Evolutionary conservation across 2,113 vertebrate genomes (phyloP).

Genomic region (Pluvialis apricaria): DNA sequence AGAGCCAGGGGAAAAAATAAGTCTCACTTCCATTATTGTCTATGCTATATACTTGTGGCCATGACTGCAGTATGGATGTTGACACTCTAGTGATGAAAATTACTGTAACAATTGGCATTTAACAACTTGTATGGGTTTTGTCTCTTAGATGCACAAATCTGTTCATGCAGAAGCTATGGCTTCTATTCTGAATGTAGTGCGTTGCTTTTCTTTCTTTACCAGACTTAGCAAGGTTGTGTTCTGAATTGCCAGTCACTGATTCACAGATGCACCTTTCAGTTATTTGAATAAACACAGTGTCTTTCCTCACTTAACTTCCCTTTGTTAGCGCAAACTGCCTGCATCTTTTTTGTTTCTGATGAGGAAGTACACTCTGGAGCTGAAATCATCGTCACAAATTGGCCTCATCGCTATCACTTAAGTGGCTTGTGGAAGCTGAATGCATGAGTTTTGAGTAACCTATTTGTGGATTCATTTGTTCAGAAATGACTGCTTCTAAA

Average conservation of each 20-base stretch:
- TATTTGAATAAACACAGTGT: slow-evolving; percentile 34
- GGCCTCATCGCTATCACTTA: slow-evolving; percentile 30
- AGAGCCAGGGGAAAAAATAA: background rate
- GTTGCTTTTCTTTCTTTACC: slow-evolving; percentile 43
- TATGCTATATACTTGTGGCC: background rate
- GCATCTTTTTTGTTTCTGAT: slow-evolving; percentile 26
- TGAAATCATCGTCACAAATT: slow-evolving; percentile 17
- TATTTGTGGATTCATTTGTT: background rate
- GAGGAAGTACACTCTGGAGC: slow-evolving; percentile 7
- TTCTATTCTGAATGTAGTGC: slow-evolving; percentile 42
- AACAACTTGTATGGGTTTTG: background rate
- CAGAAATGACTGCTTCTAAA: slow-evolving; percentile 9
- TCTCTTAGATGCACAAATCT: slow-evolving; percentile 43
- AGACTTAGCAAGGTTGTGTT: slow-evolving; percentile 25
- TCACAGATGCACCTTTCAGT: slow-evolving; percentile 49
- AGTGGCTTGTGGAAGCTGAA: slow-evolving; percentile 32
- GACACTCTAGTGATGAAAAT: background rate
- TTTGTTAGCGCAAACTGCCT: slow-evolving; percentile 13
- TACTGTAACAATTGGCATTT: slow-evolving; percentile 31
- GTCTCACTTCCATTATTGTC: background rate
- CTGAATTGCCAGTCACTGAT: slow-evolving; percentile 45
- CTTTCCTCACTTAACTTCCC: slow-evolving; percentile 3
- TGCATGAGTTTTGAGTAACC: slow-evolving; percentile 8
- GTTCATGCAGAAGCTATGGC: slow-evolving; percentile 19
- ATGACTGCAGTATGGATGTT: slow-evolving; percentile 18